phyloP scores from a whole-genome alignment of 1,140 invertebrate genomes.

The Coboldia fuscipes region DNA sequence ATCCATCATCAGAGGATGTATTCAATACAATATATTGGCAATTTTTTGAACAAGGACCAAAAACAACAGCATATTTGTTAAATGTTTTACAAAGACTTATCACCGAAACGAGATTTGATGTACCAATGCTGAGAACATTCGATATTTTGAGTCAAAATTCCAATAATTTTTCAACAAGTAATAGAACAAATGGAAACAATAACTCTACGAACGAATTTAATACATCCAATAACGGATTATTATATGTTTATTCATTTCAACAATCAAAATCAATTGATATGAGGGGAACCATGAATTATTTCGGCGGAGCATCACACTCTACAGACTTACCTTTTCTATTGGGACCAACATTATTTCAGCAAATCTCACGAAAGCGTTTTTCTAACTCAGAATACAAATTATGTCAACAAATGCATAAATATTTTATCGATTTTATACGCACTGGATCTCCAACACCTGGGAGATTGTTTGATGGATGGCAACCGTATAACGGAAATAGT shows the following conservation, averaged over 20 bases:
- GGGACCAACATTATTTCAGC: constrained; percentile 36
- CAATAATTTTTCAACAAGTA: constrained; percentile 10
- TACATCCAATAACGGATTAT: constrained; percentile 7
- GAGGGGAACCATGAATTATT: constrained; percentile 14
- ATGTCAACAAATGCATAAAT: constrained; percentile 28
- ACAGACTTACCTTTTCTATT: constrained; percentile 38
- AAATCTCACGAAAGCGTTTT: constrained; percentile 29
- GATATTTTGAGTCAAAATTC: constrained; percentile 11
- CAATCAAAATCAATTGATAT: constrained; percentile 19
- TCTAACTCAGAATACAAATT: constrained; percentile 30
- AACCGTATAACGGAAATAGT: constrained; percentile 26
- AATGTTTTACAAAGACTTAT: constrained; percentile 14
- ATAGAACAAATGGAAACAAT: constrained; percentile 12
- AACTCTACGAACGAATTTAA: constrained; percentile 9
- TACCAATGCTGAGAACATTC: constrained; percentile 13
- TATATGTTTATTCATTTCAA: constrained; percentile 24
- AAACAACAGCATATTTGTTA: constrained; percentile 9
- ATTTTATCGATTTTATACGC: constrained; percentile 35
- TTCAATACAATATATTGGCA: constrained; percentile 26
- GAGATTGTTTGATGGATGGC: constrained; percentile 29
- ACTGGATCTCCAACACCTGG: constrained; percentile 32
- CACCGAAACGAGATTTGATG: constrained; percentile 16
- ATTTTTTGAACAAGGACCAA: constrained; percentile 15
- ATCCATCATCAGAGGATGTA: constrained; percentile 10
- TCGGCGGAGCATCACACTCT: constrained; percentile 29